These are phyloP conservation scores for Etheostoma cragini DNA, from an alignment of 2,113 vertebrate genomes.

Conservation along the genomic window DNA sequence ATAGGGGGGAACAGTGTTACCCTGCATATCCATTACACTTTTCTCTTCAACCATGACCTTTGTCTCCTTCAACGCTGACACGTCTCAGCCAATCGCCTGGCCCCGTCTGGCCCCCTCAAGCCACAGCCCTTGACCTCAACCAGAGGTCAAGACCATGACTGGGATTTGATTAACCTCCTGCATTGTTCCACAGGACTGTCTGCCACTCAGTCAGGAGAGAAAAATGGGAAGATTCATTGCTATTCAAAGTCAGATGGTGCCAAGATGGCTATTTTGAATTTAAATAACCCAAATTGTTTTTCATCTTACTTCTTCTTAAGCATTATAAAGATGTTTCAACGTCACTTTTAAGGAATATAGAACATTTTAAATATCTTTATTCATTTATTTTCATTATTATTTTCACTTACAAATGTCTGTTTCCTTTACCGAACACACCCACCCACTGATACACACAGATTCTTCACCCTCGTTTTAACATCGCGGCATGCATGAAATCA, in stretches of 20 bases:
- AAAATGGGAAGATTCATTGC: constrained; percentile 64
- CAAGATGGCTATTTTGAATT: constrained; percentile 36
- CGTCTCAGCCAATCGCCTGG: constrained; percentile 62
- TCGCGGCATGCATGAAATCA: constrained; percentile 7
- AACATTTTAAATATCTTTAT: background rate
- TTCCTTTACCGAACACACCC: background rate
- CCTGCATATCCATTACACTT: constrained; percentile 62
- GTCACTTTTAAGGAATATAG: background rate
- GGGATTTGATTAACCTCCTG: constrained; percentile 79
- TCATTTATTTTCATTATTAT: background rate
- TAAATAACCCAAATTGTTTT: background rate
- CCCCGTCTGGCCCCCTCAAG: constrained; percentile 63
- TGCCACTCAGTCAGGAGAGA: constrained; percentile 61
- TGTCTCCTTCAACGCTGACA: constrained; percentile 59
- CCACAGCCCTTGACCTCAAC: constrained; percentile 71
- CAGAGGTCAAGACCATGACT: constrained; percentile 77
- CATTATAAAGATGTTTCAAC: constrained; percentile 2
- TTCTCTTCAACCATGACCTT: constrained; percentile 59
- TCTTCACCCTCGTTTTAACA: background rate
- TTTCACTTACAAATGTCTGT: background rate
- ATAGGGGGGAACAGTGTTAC: background rate
- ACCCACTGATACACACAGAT: background rate
- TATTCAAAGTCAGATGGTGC: constrained; percentile 59
- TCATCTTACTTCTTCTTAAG: background rate
- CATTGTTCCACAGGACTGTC: constrained; percentile 67